These are phyloP conservation scores for Bacillus rossius DNA, from an alignment of 1,140 invertebrate species.

Conservation along the genomic window DNA sequence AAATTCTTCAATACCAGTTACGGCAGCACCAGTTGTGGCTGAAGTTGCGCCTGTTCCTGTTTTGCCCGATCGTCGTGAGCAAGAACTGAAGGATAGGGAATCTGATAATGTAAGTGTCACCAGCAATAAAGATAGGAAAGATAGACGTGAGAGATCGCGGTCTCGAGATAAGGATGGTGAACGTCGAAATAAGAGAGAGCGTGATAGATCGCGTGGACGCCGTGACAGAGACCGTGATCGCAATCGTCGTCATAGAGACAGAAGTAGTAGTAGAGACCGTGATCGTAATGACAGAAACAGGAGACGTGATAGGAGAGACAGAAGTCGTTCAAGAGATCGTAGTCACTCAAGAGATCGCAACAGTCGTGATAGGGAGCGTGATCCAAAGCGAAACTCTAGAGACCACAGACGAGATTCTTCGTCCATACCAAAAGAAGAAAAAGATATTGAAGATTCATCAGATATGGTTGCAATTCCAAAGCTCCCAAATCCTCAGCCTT, in stretches of 20 bases:
- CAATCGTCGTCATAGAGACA: constrained; percentile 7
- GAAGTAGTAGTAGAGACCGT: constrained; percentile 11
- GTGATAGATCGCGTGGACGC: constrained; percentile 7
- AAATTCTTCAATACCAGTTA: no score
- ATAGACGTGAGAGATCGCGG: constrained; percentile 6
- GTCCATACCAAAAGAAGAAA: no score
- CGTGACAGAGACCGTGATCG: constrained; percentile 13
- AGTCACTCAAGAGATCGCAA: background rate
- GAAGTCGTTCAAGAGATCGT: background rate
- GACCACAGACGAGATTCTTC: no score
- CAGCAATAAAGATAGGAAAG: constrained; percentile 6
- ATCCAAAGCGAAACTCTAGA: background rate
- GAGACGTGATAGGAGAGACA: background rate
- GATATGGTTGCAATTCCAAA: no score
- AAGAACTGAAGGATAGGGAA: no score
- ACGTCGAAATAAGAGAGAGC: background rate
- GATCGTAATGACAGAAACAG: background rate
- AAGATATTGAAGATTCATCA: no score
- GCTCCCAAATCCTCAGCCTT: no score
- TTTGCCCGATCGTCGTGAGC: no score
- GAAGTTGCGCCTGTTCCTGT: no score
- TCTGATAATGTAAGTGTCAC: background rate
- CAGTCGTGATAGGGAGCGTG: constrained; percentile 9
- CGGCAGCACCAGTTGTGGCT: no score
- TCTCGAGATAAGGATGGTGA: constrained; percentile 1